Evolutionary conservation across 2,797 vertebrate genomes (phyloP), one percentile per base, ranked within the genome.

Genomic region (Sciaenops ocellatus): DNA sequence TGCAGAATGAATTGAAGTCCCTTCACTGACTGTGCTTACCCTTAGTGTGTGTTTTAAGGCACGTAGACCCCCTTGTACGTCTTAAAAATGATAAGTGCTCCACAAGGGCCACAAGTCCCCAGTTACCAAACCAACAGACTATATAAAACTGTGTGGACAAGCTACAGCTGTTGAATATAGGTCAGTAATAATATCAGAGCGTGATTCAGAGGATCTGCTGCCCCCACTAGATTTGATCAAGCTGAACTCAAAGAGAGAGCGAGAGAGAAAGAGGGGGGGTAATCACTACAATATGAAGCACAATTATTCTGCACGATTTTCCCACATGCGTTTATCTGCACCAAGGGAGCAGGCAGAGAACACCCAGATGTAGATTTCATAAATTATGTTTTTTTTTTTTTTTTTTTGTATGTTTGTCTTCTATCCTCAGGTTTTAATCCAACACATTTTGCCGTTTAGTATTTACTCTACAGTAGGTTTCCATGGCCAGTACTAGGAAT

Each of bases 121-220:
- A 55, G 87, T 74, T 51, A 46, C 72, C 64, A 84, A 74, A 83
- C 67, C 47, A 63, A 50, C 78, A 69, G 64, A 59, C 68, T 66
- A 57, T 79, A 59, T 47, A 59, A 70, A 69, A 70, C 69, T 60
- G 66, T 57, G 78, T 62, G 79, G 79, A 88, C 78, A 50, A 26
- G 65, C 76, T 74, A 55, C 86, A 89, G 88, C 86, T 89, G 87
- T 82, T 86, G 69, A 84, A 90, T 92, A 75, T 91, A 80, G 92
- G 87, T 89, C 92, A 89, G 89, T 67, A 75, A 87, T 85, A 73
- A 87, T 79, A 90, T 85, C 11, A 87, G 82, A 73, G 73, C 5
- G 5, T 87, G 87, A 90, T 51, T 87, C 79, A 73, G 72, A 82
- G 76, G 77, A 83, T 79, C 78, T 80, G 55, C 48, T 50, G 54